These are phyloP conservation scores for Pheosia gnoma DNA, from an alignment of 2,888 invertebrate species.

Conservation along the genomic window DNA sequence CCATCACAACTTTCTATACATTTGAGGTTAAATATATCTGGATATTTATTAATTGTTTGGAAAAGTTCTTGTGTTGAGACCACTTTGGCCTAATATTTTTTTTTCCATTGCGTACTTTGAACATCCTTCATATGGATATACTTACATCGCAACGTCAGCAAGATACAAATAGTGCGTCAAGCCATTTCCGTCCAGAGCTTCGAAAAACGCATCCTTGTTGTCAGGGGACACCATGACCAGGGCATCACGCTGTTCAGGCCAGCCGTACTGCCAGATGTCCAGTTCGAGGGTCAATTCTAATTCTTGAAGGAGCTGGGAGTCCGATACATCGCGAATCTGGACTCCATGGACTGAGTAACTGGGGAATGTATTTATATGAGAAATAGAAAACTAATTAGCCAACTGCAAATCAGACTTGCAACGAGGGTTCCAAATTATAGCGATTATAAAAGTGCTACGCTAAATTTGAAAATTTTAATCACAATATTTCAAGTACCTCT, in stretches of 20 bases:
- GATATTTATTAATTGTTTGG: no score
- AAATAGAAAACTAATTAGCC: no score
- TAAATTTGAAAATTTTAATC: no score
- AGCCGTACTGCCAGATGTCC: constrained; percentile 46
- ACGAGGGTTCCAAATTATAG: no score
- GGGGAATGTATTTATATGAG: background rate
- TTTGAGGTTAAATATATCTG: no score
- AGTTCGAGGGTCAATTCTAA: constrained; percentile 31
- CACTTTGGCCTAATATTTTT: no score
- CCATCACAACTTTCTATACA: no score
- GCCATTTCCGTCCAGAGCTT: constrained; percentile 28
- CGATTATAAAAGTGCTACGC: no score
- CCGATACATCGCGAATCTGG: constrained; percentile 23
- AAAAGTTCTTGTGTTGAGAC: no score
- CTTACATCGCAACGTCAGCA: constrained; percentile 42
- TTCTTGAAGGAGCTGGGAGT: constrained; percentile 30
- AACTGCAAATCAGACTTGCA: no score
- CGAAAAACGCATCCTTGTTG: constrained; percentile 26
- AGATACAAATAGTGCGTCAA: constrained; percentile 37
- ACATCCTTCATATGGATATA: background rate
- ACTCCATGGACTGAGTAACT: constrained; percentile 39
- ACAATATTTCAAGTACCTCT: no score
- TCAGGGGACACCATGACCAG: constrained; percentile 43
- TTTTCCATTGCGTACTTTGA: no score
- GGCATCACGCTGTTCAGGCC: constrained; percentile 33